A percentile compares a stretch with the other conserved stretches of the same genome.
Evolutionary conservation across 2,888 invertebrate species (phyloP).

Genomic region (Cosmorhoe ocellata): DNA sequence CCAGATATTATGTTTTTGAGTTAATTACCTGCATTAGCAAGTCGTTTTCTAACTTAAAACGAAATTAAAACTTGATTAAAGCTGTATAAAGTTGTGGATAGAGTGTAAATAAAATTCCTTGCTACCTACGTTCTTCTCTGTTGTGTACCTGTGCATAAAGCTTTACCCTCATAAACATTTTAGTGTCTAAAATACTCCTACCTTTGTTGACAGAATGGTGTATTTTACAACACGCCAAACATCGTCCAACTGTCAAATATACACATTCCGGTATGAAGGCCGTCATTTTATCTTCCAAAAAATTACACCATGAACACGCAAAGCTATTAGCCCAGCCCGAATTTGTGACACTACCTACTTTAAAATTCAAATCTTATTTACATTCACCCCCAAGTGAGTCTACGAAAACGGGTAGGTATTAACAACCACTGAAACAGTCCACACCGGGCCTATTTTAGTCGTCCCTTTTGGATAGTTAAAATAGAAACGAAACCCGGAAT

Average conservation of each 20-base stretch:
- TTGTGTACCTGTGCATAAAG: slow-evolving; percentile 6
- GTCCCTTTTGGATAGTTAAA: slow-evolving; percentile 66
- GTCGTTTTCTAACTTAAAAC: too few relatives aligned
- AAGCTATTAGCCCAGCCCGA: slow-evolving; percentile 24
- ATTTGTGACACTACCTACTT: slow-evolving; percentile 40
- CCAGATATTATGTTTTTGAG: too few relatives aligned
- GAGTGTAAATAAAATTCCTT: neutral
- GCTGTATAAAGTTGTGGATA: neutral
- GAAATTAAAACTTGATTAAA: slow-evolving; percentile 7
- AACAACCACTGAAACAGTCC: slow-evolving; percentile 57
- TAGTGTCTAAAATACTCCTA: slow-evolving; percentile 24
- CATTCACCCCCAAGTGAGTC: slow-evolving; percentile 65
- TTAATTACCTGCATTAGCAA: too few relatives aligned
- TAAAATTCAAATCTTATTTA: slow-evolving; percentile 77
- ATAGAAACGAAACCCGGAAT: slow-evolving; percentile 66
- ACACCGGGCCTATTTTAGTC: slow-evolving; percentile 63
- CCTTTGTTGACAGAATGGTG: slow-evolving; percentile 27
- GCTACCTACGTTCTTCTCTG: too few relatives aligned
- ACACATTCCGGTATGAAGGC: slow-evolving; percentile 20
- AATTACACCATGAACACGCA: slow-evolving; percentile 32
- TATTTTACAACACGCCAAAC: slow-evolving; percentile 25
- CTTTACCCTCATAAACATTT: slow-evolving; percentile 25
- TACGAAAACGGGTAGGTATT: slow-evolving; percentile 62
- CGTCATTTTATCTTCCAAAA: slow-evolving; percentile 27
- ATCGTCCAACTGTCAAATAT: slow-evolving; percentile 22